phyloP scores from a whole-genome alignment of 2,797 vertebrate genomes.

The Lagorchestes hirsutus region DNA sequence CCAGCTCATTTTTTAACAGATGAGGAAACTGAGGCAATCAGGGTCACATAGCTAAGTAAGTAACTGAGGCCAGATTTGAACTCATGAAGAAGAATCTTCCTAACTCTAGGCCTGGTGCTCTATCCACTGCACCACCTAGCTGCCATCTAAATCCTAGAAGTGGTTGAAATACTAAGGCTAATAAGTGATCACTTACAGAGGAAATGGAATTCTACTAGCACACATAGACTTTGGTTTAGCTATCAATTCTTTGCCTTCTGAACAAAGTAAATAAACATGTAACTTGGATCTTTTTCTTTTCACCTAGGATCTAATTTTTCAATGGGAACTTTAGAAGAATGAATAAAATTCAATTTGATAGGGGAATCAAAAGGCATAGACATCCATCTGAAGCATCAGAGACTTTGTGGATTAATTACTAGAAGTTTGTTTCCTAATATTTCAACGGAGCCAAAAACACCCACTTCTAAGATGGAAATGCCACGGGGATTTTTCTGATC shows the following conservation, averaged over 20 bases:
- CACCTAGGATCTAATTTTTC: conserved; percentile 26
- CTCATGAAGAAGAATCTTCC: too few species aligned
- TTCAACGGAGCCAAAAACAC: conserved; percentile 14
- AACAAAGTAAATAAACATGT: background rate
- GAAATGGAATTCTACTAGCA: too few species aligned
- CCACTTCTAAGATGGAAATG: conserved; percentile 36
- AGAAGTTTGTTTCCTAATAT: background rate
- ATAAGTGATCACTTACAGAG: too few species aligned
- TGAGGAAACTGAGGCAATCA: background rate
- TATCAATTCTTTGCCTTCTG: background rate
- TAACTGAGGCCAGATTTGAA: too few species aligned
- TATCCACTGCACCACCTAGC: too few species aligned
- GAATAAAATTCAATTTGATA: conserved; percentile 21
- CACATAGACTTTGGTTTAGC: background rate
- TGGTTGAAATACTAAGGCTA: background rate
- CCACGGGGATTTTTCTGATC: background rate
- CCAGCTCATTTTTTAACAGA: background rate
- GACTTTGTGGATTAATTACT: background rate
- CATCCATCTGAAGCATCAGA: conserved; percentile 29
- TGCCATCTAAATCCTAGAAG: too few species aligned
- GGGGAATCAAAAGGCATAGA: conserved; percentile 18
- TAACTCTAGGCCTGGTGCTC: too few species aligned
- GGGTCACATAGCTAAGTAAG: too few species aligned
- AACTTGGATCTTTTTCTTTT: conserved; percentile 27
- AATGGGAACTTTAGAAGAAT: conserved; percentile 26